Evolutionary conservation across 2,113 vertebrate genomes (phyloP).

Genomic region (Spea bombifrons): DNA sequence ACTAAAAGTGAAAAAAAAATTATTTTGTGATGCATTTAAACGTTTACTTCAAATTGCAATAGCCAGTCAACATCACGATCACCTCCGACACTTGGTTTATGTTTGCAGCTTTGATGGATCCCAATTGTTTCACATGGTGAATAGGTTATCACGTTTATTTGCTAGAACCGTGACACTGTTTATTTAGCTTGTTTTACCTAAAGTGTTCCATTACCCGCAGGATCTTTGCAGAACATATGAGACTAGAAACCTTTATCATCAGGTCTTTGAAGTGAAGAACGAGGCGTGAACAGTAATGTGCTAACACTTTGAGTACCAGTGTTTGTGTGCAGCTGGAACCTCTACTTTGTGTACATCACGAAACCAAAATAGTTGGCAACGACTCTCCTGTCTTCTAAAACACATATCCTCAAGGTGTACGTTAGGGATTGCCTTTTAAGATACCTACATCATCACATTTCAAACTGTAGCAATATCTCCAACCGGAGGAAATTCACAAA

Average conservation of each 20-base stretch:
- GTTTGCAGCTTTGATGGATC: constrained; percentile 21
- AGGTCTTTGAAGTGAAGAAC: constrained; percentile 19
- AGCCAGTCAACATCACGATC: not conserved
- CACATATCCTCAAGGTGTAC: too few species aligned
- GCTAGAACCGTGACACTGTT: constrained; percentile 24
- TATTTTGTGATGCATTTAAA: not conserved
- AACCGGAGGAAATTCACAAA: too few species aligned
- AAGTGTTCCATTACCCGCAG: not conserved
- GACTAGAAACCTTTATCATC: constrained; percentile 18
- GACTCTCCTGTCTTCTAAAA: too few species aligned
- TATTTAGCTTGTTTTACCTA: constrained; percentile 20
- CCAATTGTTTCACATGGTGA: not conserved
- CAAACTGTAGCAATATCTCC: too few species aligned
- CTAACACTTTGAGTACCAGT: too few species aligned
- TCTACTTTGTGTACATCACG: too few species aligned
- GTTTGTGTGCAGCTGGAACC: too few species aligned
- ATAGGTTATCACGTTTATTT: constrained; percentile 40
- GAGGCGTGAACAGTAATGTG: too few species aligned
- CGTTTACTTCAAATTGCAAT: not conserved
- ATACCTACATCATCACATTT: too few species aligned
- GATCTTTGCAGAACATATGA: constrained; percentile 15
- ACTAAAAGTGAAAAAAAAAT: not conserved
- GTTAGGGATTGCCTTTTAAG: too few species aligned
- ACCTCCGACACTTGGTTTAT: constrained; percentile 13
- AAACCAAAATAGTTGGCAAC: too few species aligned